Base-by-base conservation (phyloP, 2,797 vertebrate genomes). In the Pseudomugil tenellus region DNA sequence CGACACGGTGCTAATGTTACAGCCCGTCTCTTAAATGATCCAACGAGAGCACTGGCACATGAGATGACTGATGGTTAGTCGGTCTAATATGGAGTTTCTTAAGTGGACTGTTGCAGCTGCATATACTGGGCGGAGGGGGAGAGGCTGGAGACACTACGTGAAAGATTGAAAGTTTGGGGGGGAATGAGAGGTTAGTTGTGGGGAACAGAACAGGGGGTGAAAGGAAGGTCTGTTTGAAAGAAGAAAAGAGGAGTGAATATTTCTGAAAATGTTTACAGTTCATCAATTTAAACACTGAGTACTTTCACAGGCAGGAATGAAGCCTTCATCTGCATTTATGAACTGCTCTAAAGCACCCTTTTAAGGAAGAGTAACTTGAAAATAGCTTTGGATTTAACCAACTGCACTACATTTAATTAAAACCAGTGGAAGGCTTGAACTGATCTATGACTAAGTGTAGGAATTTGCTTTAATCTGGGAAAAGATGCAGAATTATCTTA, bases 191-290 rank as follows among this genome's bases (percentile, higher is more conserved):
- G 88, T 94, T 91, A 91, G 91, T 89, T n/a, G 14, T 55, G 48
- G 55, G 39, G 35, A 6, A 19, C 11, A 34, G 37, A 57, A 52
- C 68, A 54, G 74, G 72, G 79, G 87, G 87, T 89, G 81, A 87
- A 79, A 80, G 63, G 77, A 73, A 88, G 83, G 81, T 89, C 89
- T 84, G 90, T 87, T 88, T 85, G 80, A 86, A 87, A 84, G 87
- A 85, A 63, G 67, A 73, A 65, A 74, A 81, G 72, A 80, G 83
- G 74, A 74, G 84, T 84, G 80, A 84, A 81, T 89, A 85, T 85
- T 82, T 84, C 76, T 51, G 70, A 82, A 78, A 72, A 70, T 86
- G 82, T 89, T 90, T 90, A 88, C 69, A 80, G 85, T 89, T 84
- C 77, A 87, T 88, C 87, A 82, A 55, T 75, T 81, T 69, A 72